Evolutionary conservation across 2,888 invertebrate species (phyloP).

Genomic region (Incurvaria masculella): DNA sequence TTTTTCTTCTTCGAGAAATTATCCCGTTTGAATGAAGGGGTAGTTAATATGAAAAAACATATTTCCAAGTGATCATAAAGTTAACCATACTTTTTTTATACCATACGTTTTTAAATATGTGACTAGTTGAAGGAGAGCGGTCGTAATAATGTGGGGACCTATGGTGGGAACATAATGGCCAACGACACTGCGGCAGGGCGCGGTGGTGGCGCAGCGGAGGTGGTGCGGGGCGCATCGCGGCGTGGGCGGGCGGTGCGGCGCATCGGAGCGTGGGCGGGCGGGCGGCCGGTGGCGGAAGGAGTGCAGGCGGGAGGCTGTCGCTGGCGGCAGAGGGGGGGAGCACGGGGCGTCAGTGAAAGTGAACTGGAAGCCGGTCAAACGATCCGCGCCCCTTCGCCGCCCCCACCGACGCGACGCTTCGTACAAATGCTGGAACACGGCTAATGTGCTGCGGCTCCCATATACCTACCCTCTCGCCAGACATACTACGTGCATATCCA

Average conservation of each 20-base stretch:
- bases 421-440: neutral
- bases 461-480: neutral
- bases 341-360: constrained; percentile 13
- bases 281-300: constrained; percentile 6
- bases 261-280: constrained; percentile 5
- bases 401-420: too few species aligned
- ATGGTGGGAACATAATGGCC: too few species aligned
- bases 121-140: too few species aligned
- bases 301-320: constrained; percentile 16
- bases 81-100: too few species aligned
- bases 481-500: neutral
- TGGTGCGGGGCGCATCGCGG: neutral
- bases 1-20: too few species aligned
- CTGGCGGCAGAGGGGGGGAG: constrained; percentile 14
- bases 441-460: neutral
- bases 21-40: too few species aligned
- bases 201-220: too few species aligned
- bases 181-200: too few species aligned
- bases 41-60: too few species aligned
- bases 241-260: constrained; percentile 1
- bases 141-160: too few species aligned
- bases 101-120: too few species aligned
- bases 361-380: constrained; percentile 9
- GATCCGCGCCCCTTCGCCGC: neutral
- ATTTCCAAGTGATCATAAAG: too few species aligned